Evolutionary conservation across 2,113 vertebrate species (phyloP).

Genomic region (Embiotoca jacksoni): DNA sequence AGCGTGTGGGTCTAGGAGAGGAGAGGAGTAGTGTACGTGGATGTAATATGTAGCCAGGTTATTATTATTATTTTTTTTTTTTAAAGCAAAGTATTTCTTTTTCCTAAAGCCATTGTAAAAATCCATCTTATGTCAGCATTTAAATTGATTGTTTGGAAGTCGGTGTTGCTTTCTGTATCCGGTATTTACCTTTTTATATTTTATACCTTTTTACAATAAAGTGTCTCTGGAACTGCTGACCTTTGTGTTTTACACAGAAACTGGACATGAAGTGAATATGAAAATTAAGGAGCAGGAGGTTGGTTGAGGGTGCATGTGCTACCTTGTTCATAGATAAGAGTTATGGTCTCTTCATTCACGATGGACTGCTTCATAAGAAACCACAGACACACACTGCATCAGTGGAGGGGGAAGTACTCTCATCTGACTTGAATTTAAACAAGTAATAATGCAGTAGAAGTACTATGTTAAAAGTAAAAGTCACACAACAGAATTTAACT

Average conservation of each 20-base stretch:
- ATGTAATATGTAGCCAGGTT: conserved; percentile 25
- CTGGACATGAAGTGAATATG: background rate
- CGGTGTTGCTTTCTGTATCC: conserved; percentile 25
- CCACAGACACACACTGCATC: no score
- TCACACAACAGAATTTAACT: no score
- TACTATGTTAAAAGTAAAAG: no score
- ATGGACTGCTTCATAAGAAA: background rate
- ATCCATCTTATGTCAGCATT: conserved; percentile 46
- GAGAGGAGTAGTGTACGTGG: conserved; percentile 4
- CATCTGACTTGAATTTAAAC: no score
- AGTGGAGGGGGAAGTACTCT: background rate
- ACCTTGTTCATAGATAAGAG: no score
- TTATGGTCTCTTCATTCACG: background rate
- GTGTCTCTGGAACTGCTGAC: background rate
- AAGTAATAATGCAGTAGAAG: no score
- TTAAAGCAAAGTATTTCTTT: background rate
- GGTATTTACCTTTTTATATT: conserved; percentile 44
- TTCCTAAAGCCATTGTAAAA: conserved; percentile 57
- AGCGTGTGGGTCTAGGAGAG: conserved; percentile 88
- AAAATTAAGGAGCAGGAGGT: background rate
- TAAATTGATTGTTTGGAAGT: conserved; percentile 24
- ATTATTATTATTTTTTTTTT: conserved; percentile 7
- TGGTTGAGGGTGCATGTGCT: no score
- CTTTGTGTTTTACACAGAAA: background rate
- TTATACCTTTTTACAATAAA: conserved; percentile 72